phyloP scores from a whole-genome alignment of 2,113 vertebrate genomes.

The Sorex araneus region DNA sequence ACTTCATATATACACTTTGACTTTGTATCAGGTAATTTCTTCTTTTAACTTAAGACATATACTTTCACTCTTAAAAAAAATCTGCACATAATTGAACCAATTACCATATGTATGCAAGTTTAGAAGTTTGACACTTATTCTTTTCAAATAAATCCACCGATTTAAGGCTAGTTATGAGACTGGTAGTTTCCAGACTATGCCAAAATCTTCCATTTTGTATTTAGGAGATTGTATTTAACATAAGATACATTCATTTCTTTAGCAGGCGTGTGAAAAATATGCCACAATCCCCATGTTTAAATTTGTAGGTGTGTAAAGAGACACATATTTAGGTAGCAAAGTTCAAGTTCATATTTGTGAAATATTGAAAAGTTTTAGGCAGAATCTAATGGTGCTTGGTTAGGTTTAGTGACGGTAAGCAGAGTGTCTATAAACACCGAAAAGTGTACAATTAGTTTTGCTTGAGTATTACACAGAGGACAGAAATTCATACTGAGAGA shows the following conservation, averaged over 20 bases:
- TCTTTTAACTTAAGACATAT: conserved; percentile 8
- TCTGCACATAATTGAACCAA: conserved; percentile 16
- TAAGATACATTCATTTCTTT: conserved; percentile 23
- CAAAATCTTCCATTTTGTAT: conserved; percentile 2
- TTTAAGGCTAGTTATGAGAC: neutral
- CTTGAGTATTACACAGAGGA: conserved; percentile 11
- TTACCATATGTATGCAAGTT: conserved; percentile 23
- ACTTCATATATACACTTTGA: neutral
- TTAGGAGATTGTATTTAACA: conserved; percentile 24
- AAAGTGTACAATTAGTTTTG: conserved; percentile 39
- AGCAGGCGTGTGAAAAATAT: conserved; percentile 15
- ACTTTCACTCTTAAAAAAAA: neutral
- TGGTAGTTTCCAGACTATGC: neutral
- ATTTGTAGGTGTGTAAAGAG: neutral
- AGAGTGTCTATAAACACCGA: neutral
- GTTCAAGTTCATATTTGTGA: neutral
- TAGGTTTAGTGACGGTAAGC: conserved; percentile 20
- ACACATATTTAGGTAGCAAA: neutral
- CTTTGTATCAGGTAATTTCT: conserved; percentile 13
- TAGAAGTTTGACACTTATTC: conserved; percentile 37
- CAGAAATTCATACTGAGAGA: conserved; percentile 33
- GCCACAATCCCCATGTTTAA: neutral
- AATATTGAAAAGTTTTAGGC: conserved; percentile 39
- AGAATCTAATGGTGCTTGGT: neutral
- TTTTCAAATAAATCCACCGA: neutral